Evolutionary conservation across 2,888 invertebrate genomes (phyloP), one percentile per base, ranked within the genome.

Genomic region (Stictocephala bisonia): DNA sequence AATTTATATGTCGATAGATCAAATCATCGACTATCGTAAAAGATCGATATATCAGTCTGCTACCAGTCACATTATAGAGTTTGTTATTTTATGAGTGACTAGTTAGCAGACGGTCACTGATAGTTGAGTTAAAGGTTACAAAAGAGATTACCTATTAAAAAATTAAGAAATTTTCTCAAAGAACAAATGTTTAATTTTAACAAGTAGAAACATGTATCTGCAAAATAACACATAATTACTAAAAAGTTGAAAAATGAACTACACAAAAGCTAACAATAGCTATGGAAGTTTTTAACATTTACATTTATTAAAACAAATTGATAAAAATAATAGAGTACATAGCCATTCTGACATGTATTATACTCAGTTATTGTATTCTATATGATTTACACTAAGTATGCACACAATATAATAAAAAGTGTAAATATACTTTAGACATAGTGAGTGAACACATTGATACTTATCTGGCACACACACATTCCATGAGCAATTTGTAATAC

Each of bases 381-480:
- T 26, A 24, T 64, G 27, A 64, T 64, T 44, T 44, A 44, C 64
- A 64, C 60, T 60, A 53, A 26, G 15, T 58, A 64, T 64, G 44
- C 64, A 64, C 64, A 64, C 44, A 9, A 64, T 64, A 60, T 60
- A 64, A 41, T 40, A 64, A 64, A 60, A 64, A 64, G 44, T 64
- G 64, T 64, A 64, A 64, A 64, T 44, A 44, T 64, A 64, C 44
- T 64, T 64, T 64, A 64, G 64, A 64, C 64, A 64, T 64, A 64
- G 44, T 44, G 64, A 64, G 64, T 64, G 64, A 64, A 64, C 64
- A 64, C 64, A 64, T 64, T 41, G 27, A 64, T 24, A 41, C 27
- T 35, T 2, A 41, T 15, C 64, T 6, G 27, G 22, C 60, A 35
- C n/a, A n/a, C n/a, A n/a, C n/a, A n/a, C n/a, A n/a, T n/a, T n/a